Percentiles rank a stretch among this genome's conserved stretches.
Evolutionary conservation across 2,113 vertebrate species (phyloP).

Genomic region (Scartelaos histophorus): DNA sequence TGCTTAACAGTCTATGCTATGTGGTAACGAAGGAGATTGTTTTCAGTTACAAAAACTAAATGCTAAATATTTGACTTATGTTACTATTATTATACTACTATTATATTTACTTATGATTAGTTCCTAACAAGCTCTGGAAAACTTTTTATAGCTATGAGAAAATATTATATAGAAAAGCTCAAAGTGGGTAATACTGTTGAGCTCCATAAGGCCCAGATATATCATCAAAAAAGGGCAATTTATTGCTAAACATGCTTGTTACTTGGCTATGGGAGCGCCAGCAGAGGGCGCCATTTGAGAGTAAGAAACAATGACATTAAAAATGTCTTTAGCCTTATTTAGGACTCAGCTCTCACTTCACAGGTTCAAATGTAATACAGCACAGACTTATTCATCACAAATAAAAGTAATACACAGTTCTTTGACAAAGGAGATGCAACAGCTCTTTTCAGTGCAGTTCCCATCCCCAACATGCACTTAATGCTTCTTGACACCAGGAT

Average conservation of each 20-base stretch:
- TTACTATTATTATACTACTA: no score
- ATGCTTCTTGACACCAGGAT: conserved; percentile 57
- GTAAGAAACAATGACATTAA: conserved; percentile 32
- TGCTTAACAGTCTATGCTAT: no score
- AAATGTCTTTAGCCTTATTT: conserved; percentile 30
- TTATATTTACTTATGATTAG: no score
- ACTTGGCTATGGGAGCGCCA: conserved; percentile 19
- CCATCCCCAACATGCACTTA: conserved; percentile 51
- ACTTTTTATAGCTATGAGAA: no score
- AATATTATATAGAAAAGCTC: no score
- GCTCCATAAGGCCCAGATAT: not conserved
- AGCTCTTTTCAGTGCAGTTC: conserved; percentile 44
- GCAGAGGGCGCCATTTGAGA: conserved; percentile 51
- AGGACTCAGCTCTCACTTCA: conserved; percentile 28
- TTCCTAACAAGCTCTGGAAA: no score
- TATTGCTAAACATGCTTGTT: not conserved
- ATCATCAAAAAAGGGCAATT: not conserved
- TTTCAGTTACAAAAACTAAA: no score
- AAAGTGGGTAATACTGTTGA: no score
- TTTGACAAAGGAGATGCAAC: conserved; percentile 37
- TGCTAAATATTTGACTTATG: no score
- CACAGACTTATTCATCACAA: conserved; percentile 22
- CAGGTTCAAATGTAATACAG: conserved; percentile 42
- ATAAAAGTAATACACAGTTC: conserved; percentile 18
- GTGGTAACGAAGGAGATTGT: no score